These are phyloP conservation scores for Charina bottae DNA, from an alignment of 2,113 vertebrate species.

Conservation along the genomic window DNA sequence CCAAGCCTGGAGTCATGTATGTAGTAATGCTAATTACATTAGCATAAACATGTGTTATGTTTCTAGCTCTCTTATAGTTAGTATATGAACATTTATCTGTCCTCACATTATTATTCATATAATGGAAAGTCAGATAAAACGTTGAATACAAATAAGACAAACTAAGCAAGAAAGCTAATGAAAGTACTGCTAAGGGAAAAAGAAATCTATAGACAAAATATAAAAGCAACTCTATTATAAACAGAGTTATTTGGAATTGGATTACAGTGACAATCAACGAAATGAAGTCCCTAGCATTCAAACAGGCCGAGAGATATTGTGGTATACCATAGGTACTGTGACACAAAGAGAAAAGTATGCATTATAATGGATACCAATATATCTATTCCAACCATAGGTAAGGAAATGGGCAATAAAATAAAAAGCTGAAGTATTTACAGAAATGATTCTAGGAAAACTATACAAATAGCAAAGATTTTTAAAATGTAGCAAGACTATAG, in stretches of 20 bases:
- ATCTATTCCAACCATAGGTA: not conserved
- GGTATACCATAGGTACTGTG: not conserved
- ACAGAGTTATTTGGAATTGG: constrained; percentile 2
- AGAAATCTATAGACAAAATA: not conserved
- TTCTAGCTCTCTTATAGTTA: constrained; percentile 46
- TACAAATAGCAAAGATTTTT: not conserved
- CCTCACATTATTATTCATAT: constrained; percentile 44
- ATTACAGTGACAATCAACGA: not conserved
- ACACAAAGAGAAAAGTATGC: not conserved
- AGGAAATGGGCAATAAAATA: not conserved
- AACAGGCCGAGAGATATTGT: not conserved
- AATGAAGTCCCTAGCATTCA: not conserved
- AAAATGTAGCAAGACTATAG: constrained; percentile 32
- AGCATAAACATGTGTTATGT: constrained; percentile 54
- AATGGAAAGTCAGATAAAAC: constrained; percentile 43
- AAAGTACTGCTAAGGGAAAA: not conserved
- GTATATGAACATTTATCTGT: constrained; percentile 43
- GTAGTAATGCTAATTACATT: no score
- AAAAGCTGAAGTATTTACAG: constrained; percentile 26
- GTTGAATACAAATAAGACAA: constrained; percentile 35
- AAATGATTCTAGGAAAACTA: constrained; percentile 20
- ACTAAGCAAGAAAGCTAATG: constrained; percentile 45
- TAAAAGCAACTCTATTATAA: not conserved
- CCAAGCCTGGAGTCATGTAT: no score
- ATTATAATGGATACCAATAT: not conserved